Evolutionary conservation across 2,113 vertebrate genomes (phyloP).

Genomic region (Lycaon pictus): DNA sequence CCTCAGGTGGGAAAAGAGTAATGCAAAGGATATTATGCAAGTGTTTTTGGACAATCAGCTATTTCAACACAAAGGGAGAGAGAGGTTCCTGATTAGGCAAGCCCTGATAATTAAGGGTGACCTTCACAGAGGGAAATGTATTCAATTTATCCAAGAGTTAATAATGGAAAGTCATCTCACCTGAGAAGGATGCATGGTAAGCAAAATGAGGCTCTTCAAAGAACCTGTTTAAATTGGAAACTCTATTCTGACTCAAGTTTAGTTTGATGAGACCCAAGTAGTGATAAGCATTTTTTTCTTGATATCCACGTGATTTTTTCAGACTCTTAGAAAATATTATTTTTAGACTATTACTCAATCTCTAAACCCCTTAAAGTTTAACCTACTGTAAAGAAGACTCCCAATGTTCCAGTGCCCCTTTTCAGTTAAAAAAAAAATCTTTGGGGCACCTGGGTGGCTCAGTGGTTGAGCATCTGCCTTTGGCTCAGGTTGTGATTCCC

Average conservation of each 20-base stretch:
- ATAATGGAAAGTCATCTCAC: not conserved
- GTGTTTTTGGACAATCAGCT: not conserved
- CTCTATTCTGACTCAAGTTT: not conserved
- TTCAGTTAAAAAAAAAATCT: not conserved
- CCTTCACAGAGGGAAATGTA: not conserved
- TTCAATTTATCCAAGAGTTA: not conserved
- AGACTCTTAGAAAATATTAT: not conserved
- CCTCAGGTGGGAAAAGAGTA: not conserved
- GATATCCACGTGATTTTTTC: not conserved
- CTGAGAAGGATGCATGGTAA: not conserved
- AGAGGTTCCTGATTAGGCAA: not conserved
- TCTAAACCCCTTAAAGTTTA: not conserved
- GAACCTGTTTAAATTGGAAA: not conserved
- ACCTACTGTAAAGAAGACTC: not conserved
- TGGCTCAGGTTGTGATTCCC: too few species aligned
- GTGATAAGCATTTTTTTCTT: not conserved
- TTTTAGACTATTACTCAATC: not conserved
- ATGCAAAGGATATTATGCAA: rapidly evolving
- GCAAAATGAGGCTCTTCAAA: not conserved
- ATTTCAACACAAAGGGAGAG: not conserved
- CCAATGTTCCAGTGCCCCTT: not conserved
- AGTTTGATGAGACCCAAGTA: not conserved
- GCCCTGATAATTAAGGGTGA: conserved; percentile 25
- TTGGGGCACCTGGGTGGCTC: too few species aligned
- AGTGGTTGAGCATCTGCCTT: too few species aligned